Base-by-base conservation (phyloP, 2,797 vertebrate genomes). In the Botia kubotai region DNA sequence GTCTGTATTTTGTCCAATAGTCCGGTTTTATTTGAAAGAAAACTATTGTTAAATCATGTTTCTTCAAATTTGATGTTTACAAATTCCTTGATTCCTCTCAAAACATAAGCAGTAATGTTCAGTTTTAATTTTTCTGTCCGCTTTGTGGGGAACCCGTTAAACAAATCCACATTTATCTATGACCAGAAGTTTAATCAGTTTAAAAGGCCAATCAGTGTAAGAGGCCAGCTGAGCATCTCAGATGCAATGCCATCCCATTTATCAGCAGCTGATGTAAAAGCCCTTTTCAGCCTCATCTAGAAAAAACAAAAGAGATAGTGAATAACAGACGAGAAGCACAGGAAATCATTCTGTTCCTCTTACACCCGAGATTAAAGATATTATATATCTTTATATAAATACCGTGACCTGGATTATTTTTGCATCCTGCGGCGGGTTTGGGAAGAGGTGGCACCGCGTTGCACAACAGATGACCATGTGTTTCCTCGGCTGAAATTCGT, bases 391-490 rank as follows among this genome's bases (percentile, higher is more conserved):
- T 26, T 26, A 26, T 26, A 26, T 26, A 26, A 26, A 43, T 19
- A 1, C 1, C 50, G 12, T 48, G 55, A 11, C 5, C 21, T 29
- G 3, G 39, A 8, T 69, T 76, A 90, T 87, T 87, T 84, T 83
- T 0, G 33, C 0, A 1, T 84, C 6, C 50, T 68, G 68, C 1
- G 48, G 72, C 62, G 43, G 85, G 29, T 82, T 86, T 21, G 87
- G 82, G 0, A 91, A 89, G 83, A 0, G 90, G 91, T 80, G 92
- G 91, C 72, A 92, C 90, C 0, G 91, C 92, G 0, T 92, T 92
- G 82, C 89, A 89, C 75, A 90, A 88, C 19, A 92, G 87, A 92
- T 90, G 75, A 92, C 90, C 0, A 90, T 89, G 85, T 91, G 91
- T 57, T 89, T 88, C 72, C 88, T 92, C 63, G 90, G 90, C 71